Evolutionary conservation across 35 echinoderm and acorn worm species (phyloP).

Genomic region (Apostichopus parvimensis): DNA sequence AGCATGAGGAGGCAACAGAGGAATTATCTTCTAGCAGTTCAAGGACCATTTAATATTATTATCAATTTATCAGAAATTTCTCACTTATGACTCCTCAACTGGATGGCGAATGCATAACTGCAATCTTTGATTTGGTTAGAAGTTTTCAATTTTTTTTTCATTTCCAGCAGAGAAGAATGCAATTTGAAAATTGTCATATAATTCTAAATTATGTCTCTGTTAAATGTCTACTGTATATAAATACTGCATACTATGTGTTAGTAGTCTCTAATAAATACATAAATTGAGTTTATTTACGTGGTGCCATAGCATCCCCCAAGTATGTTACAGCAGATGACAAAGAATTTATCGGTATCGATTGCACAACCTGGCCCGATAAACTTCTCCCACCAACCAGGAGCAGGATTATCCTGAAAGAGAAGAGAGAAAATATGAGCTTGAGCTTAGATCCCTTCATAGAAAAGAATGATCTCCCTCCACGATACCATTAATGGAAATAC

Average conservation of each 20-base stretch:
- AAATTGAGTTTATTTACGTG: slow-evolving; percentile 57
- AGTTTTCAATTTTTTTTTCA: too few relatives aligned
- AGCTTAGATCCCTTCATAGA: too few relatives aligned
- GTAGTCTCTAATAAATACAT: background rate
- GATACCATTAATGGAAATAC: too few relatives aligned
- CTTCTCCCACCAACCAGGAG: slow-evolving; percentile 97
- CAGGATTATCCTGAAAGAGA: slow-evolving; percentile 63
- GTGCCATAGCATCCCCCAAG: slow-evolving; percentile 95
- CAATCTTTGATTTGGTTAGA: too few relatives aligned
- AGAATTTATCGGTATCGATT: slow-evolving; percentile 91
- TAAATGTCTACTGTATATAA: background rate
- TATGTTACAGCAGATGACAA: slow-evolving; percentile 89
- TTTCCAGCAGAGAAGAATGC: too few relatives aligned
- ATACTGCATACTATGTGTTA: background rate
- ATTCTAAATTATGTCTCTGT: background rate
- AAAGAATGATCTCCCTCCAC: too few relatives aligned
- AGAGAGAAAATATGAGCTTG: too few relatives aligned
- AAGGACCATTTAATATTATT: too few relatives aligned
- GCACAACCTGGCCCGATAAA: slow-evolving; percentile 94
- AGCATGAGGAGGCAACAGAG: too few relatives aligned
- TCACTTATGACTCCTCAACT: too few relatives aligned
- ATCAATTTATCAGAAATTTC: background rate
- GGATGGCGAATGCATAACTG: too few relatives aligned
- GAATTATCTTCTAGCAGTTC: too few relatives aligned
- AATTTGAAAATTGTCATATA: background rate